Base-by-base conservation (phyloP, 2,797 vertebrate species). In the Oreortyx pictus region DNA sequence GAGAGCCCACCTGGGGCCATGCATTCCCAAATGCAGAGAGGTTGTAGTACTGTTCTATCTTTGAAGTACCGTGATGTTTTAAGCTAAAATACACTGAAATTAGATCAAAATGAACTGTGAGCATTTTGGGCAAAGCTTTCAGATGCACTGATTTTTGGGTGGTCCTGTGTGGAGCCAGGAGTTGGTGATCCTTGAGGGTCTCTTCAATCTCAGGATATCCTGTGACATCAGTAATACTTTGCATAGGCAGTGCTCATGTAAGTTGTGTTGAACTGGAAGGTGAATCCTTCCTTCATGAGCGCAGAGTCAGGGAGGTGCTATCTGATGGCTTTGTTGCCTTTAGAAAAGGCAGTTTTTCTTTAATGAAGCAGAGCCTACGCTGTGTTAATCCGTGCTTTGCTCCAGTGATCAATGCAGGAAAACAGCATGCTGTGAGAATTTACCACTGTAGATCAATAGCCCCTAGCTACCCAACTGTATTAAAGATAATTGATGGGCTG, bases 401-500 rank as follows among this genome's bases (percentile, higher is more conserved):
- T 70, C 18, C 62, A 3, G 0, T 83, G 92, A 92, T 95, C 89
- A 86, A 89, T 92, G 91, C 47, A 0, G 84, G 81, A 76, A 86
- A 92, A 82, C 61, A 88, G 65, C 88, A 33, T 3, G 65, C 90
- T 85, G 79, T 71, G 93, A 94, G 75, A 89, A 87, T 90, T 68
- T 35, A 25, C 92, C 90, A 27, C 67, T 20, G 5, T 3, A 19
- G 93, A 96, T 96, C 95, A 47, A 90, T 94, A 90, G 65, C 46
- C 68, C 75, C 86, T 7, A 13, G 84, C 79, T 85, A 31, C 87
- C 93, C 91, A 77, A 81, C 57, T 92, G 79, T 85, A 83, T 89
- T 81, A 82, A 82, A 68, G 86, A 18, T 25, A 82, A 94, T 85
- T 93, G 92, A 92, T 95, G 93, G 81, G 86, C 75, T 37, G 83